phyloP scores from a whole-genome alignment of 2,113 vertebrate species.

The Nothobranchius furzeri region DNA sequence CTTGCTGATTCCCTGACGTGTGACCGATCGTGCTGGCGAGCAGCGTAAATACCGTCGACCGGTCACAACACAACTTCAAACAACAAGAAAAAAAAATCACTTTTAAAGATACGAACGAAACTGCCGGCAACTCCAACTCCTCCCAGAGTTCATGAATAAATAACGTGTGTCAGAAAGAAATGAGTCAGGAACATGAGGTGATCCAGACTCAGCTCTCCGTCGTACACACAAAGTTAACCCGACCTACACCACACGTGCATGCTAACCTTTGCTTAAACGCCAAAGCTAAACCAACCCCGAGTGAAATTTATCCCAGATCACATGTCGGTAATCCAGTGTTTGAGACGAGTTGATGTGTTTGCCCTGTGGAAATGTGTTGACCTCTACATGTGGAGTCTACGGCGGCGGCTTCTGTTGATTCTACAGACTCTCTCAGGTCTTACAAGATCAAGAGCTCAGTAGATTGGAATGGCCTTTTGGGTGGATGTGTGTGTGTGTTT shows the following conservation, averaged over 20 bases:
- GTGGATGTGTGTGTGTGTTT: conserved; percentile 36
- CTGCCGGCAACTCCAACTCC: not conserved
- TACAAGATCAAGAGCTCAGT: conserved; percentile 45
- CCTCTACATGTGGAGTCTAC: conserved; percentile 38
- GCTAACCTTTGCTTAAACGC: not conserved
- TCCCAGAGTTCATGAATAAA: not conserved
- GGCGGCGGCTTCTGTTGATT: conserved; percentile 46
- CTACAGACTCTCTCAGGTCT: conserved; percentile 40
- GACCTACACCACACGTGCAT: not conserved
- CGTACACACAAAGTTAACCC: not conserved
- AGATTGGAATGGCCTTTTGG: conserved; percentile 35
- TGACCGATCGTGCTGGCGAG: conserved; percentile 62
- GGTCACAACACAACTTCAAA: conserved; percentile 12
- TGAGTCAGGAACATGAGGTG: not conserved
- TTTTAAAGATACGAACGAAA: not conserved
- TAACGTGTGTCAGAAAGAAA: not conserved
- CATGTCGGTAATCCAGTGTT: conserved; percentile 10
- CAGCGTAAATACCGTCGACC: not conserved
- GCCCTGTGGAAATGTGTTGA: conserved; percentile 24
- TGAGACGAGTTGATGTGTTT: conserved; percentile 25
- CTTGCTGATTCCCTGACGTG: conserved; percentile 58
- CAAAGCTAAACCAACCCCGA: not conserved
- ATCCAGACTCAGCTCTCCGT: not conserved
- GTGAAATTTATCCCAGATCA: not conserved
- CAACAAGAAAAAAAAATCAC: not conserved